Evolutionary conservation across 2,888 invertebrate genomes (phyloP).

Genomic region (Trachelus tabidus): DNA sequence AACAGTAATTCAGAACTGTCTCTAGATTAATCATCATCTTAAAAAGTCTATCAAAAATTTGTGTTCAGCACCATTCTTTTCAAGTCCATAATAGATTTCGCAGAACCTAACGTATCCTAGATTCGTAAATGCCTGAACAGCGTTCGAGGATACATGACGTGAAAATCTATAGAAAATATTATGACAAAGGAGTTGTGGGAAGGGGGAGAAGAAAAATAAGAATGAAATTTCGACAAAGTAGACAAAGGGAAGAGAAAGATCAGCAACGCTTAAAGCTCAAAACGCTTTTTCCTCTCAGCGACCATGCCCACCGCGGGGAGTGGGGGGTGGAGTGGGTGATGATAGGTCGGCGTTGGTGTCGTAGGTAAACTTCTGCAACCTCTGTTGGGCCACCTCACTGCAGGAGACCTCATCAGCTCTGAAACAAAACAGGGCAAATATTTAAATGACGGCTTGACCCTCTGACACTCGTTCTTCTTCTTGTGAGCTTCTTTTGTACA

Average conservation of each 20-base stretch:
- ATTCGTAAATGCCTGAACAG: background rate
- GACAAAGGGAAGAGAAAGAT: background rate
- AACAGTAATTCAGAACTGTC: background rate
- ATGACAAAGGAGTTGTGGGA: background rate
- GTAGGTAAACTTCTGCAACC: constrained; percentile 66
- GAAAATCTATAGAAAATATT: too few species aligned
- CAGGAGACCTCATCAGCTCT: constrained; percentile 72
- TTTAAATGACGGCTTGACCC: background rate
- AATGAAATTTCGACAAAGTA: background rate
- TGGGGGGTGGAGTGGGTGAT: constrained; percentile 57
- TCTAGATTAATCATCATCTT: background rate
- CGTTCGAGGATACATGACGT: too few species aligned
- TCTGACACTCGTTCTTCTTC: background rate
- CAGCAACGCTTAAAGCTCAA: constrained; percentile 68
- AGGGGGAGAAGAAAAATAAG: background rate
- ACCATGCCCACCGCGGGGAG: constrained; percentile 77
- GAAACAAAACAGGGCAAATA: constrained; percentile 35
- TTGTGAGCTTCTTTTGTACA: background rate
- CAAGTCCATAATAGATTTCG: background rate
- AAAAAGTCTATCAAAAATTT: background rate
- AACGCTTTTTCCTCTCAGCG: constrained; percentile 78
- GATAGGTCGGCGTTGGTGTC: constrained; percentile 55
- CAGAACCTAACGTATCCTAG: background rate
- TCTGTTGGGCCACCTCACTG: constrained; percentile 61
- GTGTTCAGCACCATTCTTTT: background rate